A percentile compares a stretch with the other conserved stretches of the same genome.
phyloP scores from a whole-genome alignment of 2,888 invertebrate species.

The Ochlodes sylvanus region DNA sequence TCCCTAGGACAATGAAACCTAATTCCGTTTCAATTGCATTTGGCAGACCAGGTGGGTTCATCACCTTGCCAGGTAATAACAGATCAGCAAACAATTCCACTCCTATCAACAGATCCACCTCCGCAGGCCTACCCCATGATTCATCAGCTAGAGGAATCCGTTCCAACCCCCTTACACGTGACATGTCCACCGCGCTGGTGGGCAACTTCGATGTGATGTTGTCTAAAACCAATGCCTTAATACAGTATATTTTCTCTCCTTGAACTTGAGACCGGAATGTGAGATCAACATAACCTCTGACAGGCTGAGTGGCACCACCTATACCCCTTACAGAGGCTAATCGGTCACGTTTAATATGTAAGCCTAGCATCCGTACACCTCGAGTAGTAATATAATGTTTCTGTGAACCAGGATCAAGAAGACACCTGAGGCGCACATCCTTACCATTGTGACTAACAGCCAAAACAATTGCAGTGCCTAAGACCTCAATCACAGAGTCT shows the following conservation, averaged over 20 bases:
- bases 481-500: background rate
- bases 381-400: background rate
- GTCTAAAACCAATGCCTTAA: background rate
- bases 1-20: background rate
- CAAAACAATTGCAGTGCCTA: background rate
- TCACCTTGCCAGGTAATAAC: too few relatives aligned
- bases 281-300: background rate
- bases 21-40: too few relatives aligned
- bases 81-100: too few relatives aligned
- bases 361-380: background rate
- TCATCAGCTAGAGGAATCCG: too few relatives aligned
- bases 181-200: background rate
- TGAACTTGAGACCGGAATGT: background rate
- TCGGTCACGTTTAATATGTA: background rate
- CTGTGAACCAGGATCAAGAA: background rate
- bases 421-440: background rate
- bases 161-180: background rate
- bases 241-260: background rate
- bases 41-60: too few relatives aligned
- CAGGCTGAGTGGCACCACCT: background rate
- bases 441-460: background rate
- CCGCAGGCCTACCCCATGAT: too few relatives aligned
- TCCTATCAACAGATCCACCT: too few relatives aligned
- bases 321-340: background rate
- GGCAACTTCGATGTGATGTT: background rate